phyloP scores from a whole-genome alignment of 2,888 invertebrate species.

The Alloscopus bannaensis region DNA sequence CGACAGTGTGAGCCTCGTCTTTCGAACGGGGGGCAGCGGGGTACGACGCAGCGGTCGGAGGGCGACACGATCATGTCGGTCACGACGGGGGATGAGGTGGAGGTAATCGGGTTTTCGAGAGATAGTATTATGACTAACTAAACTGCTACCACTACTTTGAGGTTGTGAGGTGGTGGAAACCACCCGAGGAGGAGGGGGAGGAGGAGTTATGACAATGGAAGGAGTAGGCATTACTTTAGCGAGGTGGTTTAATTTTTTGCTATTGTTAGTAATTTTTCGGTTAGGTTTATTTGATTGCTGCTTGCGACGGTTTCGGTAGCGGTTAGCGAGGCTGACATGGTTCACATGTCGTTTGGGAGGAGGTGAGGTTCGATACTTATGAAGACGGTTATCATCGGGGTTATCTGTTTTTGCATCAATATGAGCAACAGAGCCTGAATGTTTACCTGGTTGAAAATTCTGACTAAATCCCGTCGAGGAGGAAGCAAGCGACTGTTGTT shows the following conservation, averaged over 20 bases:
- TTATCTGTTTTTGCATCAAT: constrained; percentile 22
- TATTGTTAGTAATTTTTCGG: constrained; percentile 57
- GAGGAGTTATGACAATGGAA: constrained; percentile 37
- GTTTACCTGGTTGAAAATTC: constrained; percentile 58
- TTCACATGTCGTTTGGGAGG: constrained; percentile 57
- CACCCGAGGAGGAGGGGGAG: constrained; percentile 30
- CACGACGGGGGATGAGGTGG: neutral
- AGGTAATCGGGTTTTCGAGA: constrained; percentile 36
- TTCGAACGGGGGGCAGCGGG: constrained; percentile 22
- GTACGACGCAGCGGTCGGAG: constrained; percentile 18
- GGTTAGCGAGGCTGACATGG: constrained; percentile 22
- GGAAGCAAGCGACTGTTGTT: constrained; percentile 53
- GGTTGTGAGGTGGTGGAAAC: constrained; percentile 9
- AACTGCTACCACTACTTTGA: constrained; percentile 32
- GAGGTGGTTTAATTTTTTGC: constrained; percentile 22
- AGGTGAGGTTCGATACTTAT: constrained; percentile 21
- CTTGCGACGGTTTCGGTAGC: constrained; percentile 38
- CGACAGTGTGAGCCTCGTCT: constrained; percentile 35
- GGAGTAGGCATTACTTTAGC: constrained; percentile 18
- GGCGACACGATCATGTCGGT: constrained; percentile 8
- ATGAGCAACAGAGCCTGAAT: neutral
- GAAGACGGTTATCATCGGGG: constrained; percentile 32
- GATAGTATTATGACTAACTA: constrained; percentile 35
- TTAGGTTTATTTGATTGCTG: too few species aligned
- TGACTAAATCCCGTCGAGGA: constrained; percentile 62